These are phyloP conservation scores for Drosophila funebris DNA, from an alignment of 1,140 invertebrate species.

Conservation along the genomic window DNA sequence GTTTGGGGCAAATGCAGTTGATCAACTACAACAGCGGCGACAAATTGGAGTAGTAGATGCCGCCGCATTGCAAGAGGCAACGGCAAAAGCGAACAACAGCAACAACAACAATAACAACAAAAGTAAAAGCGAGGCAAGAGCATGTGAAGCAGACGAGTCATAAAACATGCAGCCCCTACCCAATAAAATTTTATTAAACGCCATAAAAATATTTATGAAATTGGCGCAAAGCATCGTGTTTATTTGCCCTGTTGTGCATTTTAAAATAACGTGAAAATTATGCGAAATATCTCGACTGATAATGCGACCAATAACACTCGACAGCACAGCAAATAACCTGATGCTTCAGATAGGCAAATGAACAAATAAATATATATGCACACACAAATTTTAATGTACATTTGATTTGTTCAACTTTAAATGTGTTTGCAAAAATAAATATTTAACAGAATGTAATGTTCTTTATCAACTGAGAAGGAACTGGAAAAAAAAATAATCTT, in stretches of 20 bases:
- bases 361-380: neutral
- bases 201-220: constrained; percentile 81
- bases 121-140: no score
- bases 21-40: constrained; percentile 69
- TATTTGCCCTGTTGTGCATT: constrained; percentile 67
- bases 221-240: constrained; percentile 69
- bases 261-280: constrained; percentile 77
- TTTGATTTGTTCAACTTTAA: constrained; percentile 22
- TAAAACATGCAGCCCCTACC: constrained; percentile 50
- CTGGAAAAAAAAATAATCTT: neutral
- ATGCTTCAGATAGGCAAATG: constrained; percentile 1
- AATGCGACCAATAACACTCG: constrained; percentile 44
- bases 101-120: no score
- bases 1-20: constrained; percentile 44
- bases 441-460: no score
- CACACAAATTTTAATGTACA: neutral
- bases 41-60: constrained; percentile 68
- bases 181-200: constrained; percentile 80
- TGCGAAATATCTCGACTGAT: constrained; percentile 39
- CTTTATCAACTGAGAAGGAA: no score
- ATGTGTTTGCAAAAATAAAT: neutral
- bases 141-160: constrained; percentile 15
- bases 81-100: no score
- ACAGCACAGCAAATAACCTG: constrained; percentile 1
- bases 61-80: neutral